These are phyloP conservation scores for Leuctra nigra DNA, from an alignment of 2,888 invertebrate genomes.

Conservation along the genomic window DNA sequence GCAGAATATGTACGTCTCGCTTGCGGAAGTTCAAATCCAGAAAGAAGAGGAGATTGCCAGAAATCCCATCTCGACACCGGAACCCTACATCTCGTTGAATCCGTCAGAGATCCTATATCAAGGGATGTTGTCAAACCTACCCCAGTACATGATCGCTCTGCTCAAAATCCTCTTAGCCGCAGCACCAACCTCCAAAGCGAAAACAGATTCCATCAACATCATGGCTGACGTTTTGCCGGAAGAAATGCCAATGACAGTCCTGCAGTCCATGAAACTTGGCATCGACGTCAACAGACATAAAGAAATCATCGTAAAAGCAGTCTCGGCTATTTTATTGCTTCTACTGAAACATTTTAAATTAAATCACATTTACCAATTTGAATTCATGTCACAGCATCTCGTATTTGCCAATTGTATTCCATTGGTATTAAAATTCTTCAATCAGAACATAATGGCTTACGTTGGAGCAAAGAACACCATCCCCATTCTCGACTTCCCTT, in stretches of 20 bases:
- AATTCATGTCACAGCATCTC: constrained; percentile 97
- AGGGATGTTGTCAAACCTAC: constrained; percentile 91
- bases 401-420: constrained; percentile 98
- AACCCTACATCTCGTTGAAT: constrained; percentile 70
- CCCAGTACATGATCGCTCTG: constrained; percentile 96
- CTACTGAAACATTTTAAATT: constrained; percentile 95
- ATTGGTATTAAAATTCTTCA: constrained; percentile 95
- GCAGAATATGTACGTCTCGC: constrained; percentile 88
- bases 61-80: constrained; percentile 82
- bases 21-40: constrained; percentile 87
- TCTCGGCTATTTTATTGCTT: constrained; percentile 81
- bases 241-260: constrained; percentile 94
- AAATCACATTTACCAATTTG: constrained; percentile 98
- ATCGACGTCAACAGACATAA: constrained; percentile 98
- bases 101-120: constrained; percentile 81
- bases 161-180: constrained; percentile 95
- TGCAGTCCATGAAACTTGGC: constrained; percentile 91
- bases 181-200: constrained; percentile 97
- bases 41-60: constrained; percentile 86
- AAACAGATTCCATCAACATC: constrained; percentile 96
- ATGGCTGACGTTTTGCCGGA: constrained; percentile 96
- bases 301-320: constrained; percentile 96
- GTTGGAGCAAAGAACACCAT: constrained; percentile 92
- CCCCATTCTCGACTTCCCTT: constrained; percentile 90
- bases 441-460: constrained; percentile 93